Evolutionary conservation across 2,797 vertebrate species (phyloP).

Genomic region (Caiman crocodilus): DNA sequence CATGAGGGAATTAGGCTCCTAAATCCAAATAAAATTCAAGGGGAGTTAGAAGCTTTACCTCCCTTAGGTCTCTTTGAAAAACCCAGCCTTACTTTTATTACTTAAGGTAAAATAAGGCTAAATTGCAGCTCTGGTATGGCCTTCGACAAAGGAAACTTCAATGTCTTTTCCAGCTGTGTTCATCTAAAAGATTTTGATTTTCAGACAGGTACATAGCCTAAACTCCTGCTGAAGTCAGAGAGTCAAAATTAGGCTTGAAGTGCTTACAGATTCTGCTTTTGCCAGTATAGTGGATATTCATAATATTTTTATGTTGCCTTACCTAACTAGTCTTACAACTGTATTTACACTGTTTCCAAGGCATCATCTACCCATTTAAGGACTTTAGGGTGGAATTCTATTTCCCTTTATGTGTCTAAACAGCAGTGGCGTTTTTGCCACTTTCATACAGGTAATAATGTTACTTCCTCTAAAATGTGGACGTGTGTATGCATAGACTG

Average conservation of each 20-base stretch:
- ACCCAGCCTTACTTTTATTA: constrained; percentile 33
- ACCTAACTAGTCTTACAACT: background rate
- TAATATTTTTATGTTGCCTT: background rate
- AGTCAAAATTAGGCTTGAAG: background rate
- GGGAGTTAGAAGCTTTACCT: constrained; percentile 25
- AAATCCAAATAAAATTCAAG: constrained; percentile 58
- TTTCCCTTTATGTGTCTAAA: too few relatives aligned
- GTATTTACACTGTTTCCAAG: constrained; percentile 30
- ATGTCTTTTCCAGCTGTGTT: background rate
- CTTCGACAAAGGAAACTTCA: constrained; percentile 3
- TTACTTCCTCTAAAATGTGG: too few relatives aligned
- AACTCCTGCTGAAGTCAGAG: background rate
- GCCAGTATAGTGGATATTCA: background rate
- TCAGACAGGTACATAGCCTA: background rate
- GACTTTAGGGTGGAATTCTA: background rate
- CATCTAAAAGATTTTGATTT: constrained; percentile 13
- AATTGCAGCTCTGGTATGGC: background rate
- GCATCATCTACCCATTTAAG: constrained; percentile 25
- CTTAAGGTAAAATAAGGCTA: constrained; percentile 24
- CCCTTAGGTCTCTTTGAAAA: constrained; percentile 20
- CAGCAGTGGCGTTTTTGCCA: too few relatives aligned
- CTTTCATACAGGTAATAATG: too few relatives aligned
- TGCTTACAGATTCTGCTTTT: background rate
- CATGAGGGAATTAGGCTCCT: constrained; percentile 26
- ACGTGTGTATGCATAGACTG: too few relatives aligned